A percentile compares a stretch with the other conserved stretches of the same genome.
Evolutionary conservation across 1,140 invertebrate genomes (phyloP).

Genomic region (Eciton burchellii): DNA sequence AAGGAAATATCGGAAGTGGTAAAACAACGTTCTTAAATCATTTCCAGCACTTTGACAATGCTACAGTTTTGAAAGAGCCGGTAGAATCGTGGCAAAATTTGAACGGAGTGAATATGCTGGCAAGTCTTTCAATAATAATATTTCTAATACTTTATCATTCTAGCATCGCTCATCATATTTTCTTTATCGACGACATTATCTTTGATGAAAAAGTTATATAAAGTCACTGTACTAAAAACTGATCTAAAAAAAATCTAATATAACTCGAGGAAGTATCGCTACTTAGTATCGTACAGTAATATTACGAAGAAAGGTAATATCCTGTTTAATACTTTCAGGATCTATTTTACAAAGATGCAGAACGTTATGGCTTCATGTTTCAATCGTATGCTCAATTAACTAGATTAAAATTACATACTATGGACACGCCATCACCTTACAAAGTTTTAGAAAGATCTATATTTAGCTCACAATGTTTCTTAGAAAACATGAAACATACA

Average conservation of each 20-base stretch:
- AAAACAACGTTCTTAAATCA: slow-evolving; percentile 96
- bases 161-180: no score
- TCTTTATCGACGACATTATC: no score
- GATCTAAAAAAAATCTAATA: neutral
- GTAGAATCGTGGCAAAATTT: slow-evolving; percentile 94
- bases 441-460: slow-evolving; percentile 96
- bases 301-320: neutral
- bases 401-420: slow-evolving; percentile 92
- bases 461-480: slow-evolving; percentile 88
- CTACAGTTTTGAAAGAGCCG: slow-evolving; percentile 88
- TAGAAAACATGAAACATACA: slow-evolving; percentile 81
- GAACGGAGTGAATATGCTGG: slow-evolving; percentile 93
- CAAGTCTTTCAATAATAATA: slow-evolving; percentile 85
- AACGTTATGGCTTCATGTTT: slow-evolving; percentile 93
- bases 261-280: no score
- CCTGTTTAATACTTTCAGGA: slow-evolving; percentile 86
- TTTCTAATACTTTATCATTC: no score
- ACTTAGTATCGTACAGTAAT: no score
- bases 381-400: slow-evolving; percentile 96
- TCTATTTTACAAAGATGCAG: slow-evolving; percentile 93
- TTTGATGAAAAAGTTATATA: no score
- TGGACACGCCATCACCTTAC: slow-evolving; percentile 87
- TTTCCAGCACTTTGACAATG: slow-evolving; percentile 88
- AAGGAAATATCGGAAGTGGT: slow-evolving; percentile 97
- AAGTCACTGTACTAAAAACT: no score